phyloP scores from a whole-genome alignment of 2,888 invertebrate genomes.

The Rambutsinella grinnellia region DNA sequence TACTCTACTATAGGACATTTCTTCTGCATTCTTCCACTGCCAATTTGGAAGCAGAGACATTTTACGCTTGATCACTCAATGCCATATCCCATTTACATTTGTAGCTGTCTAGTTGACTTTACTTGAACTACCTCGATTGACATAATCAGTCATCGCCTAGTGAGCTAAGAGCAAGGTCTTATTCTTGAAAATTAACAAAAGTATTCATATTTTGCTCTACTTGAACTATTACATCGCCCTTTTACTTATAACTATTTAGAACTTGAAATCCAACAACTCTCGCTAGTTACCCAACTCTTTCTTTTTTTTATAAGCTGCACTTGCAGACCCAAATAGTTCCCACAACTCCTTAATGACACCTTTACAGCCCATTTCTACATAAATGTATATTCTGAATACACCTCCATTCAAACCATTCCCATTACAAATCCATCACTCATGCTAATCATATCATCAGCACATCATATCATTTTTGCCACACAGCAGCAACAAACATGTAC shows the following conservation, averaged over 20 bases:
- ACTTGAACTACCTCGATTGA: too few species aligned
- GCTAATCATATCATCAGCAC: too few species aligned
- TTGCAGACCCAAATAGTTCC: slow-evolving; percentile 8
- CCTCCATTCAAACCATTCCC: background rate
- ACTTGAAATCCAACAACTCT: too few species aligned
- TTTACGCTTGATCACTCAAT: background rate
- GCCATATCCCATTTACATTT: background rate
- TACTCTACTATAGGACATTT: background rate
- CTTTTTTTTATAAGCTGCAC: background rate
- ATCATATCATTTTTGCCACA: too few species aligned
- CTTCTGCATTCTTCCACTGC: background rate
- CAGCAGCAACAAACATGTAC: too few species aligned
- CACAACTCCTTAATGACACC: slow-evolving; percentile 28
- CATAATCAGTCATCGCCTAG: background rate
- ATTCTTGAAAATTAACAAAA: slow-evolving; percentile 27
- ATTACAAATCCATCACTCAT: background rate
- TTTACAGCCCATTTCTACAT: background rate
- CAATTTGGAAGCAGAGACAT: background rate
- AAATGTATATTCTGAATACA: background rate
- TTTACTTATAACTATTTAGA: too few species aligned
- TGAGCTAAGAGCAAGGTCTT: slow-evolving; percentile 28
- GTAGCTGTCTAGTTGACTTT: too few species aligned
- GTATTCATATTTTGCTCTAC: background rate
- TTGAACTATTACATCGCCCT: background rate
- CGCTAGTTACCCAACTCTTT: too few species aligned